A percentile compares a stretch with the other conserved stretches of the same genome.
phyloP scores from a whole-genome alignment of 1,140 invertebrate genomes.

The Caenorhabditis brenneri region DNA sequence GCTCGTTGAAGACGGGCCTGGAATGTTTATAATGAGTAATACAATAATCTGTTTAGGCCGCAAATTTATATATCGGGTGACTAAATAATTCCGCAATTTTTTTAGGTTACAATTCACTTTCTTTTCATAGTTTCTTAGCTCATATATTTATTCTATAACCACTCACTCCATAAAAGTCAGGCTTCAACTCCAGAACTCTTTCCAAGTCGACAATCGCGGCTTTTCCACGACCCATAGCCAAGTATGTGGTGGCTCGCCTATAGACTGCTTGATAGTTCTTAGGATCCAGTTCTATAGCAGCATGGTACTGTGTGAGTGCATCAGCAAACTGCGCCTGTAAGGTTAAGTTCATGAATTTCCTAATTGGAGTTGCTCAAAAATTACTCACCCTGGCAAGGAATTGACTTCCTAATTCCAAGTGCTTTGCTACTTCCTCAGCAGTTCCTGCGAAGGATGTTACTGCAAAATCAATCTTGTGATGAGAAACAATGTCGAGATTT shows the following conservation, averaged over 20 bases:
- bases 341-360: background rate
- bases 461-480: background rate
- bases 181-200: conserved; percentile 87
- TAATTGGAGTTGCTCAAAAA: background rate
- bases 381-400: conserved; percentile 78
- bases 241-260: conserved; percentile 87
- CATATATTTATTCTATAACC: no score
- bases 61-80: no score
- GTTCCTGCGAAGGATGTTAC: background rate
- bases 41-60: background rate
- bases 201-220: conserved; percentile 91
- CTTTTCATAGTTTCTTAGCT: no score
- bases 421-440: conserved; percentile 81
- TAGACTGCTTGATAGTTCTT: conserved; percentile 88
- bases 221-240: conserved; percentile 93
- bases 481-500: no score
- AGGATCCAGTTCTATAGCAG: conserved; percentile 94
- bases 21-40: conserved; percentile 46
- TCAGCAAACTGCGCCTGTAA: conserved; percentile 85
- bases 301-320: conserved; percentile 95
- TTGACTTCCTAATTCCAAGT: conserved; percentile 89
- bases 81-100: conserved; percentile 24
- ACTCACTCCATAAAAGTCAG: conserved; percentile 85
- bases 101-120: no score
- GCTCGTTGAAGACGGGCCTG: conserved; percentile 84